These are phyloP conservation scores for Cryptosula pallasiana DNA, from an alignment of 2,888 invertebrate genomes.

Conservation along the genomic window DNA sequence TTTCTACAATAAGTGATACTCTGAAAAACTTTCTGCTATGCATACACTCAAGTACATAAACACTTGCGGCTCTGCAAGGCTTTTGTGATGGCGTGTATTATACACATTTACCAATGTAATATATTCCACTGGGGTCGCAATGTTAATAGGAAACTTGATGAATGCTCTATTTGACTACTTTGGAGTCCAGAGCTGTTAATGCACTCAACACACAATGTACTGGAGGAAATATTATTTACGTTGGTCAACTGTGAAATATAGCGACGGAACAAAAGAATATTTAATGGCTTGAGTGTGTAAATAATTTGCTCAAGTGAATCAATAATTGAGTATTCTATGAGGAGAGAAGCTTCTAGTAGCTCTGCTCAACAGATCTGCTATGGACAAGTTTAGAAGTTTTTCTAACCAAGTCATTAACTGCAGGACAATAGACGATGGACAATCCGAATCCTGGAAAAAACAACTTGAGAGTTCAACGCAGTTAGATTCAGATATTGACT, in stretches of 20 bases:
- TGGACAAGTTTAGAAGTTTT: not conserved
- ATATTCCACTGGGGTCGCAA: too few species aligned
- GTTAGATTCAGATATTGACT: not conserved
- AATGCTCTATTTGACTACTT: too few species aligned
- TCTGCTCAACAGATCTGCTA: not conserved
- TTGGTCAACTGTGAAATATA: not conserved
- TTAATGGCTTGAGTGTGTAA: not conserved
- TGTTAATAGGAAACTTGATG: too few species aligned
- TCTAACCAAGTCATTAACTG: constrained; percentile 18
- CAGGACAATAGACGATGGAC: constrained; percentile 10
- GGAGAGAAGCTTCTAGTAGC: not conserved
- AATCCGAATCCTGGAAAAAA: not conserved
- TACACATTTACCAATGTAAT: too few species aligned
- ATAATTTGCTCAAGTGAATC: not conserved
- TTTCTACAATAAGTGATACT: too few species aligned
- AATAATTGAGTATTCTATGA: not conserved
- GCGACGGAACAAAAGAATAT: not conserved
- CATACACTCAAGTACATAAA: too few species aligned
- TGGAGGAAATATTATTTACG: constrained; percentile 9
- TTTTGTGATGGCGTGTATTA: too few species aligned
- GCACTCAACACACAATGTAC: not conserved
- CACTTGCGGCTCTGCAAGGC: too few species aligned
- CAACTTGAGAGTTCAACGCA: not conserved
- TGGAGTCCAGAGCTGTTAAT: not conserved
- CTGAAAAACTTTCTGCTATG: too few species aligned